Percentiles rank a stretch among this genome's conserved stretches.
Conservation (phyloP, 2,113 vertebrate species). For the Columba livia region DNA sequence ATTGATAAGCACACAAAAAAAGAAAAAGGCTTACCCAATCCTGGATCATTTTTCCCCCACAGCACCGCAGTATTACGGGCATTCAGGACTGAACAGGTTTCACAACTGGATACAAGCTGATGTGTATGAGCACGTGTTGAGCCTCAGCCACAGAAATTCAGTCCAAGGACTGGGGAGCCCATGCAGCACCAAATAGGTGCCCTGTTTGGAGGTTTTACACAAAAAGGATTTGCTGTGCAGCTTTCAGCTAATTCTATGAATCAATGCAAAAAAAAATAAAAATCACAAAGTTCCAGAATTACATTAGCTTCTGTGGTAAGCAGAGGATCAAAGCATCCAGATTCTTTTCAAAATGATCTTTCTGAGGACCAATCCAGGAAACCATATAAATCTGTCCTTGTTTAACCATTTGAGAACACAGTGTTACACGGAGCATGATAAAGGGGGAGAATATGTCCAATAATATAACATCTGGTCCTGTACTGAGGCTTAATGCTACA, state of each 20-base stretch:
- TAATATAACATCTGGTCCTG: constrained; percentile 1
- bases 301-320: neutral
- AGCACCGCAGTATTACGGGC: neutral
- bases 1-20: constrained; percentile 3
- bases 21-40: neutral
- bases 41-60: neutral
- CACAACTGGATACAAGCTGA: neutral
- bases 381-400: neutral
- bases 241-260: neutral
- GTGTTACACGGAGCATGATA: neutral
- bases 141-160: neutral
- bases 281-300: neutral
- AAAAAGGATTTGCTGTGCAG: neutral
- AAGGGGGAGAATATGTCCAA: neutral
- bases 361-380: neutral
- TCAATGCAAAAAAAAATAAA: neutral
- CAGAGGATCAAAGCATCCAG: neutral
- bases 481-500: neutral
- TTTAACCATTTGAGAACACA: constrained; percentile 3
- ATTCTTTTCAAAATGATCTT: neutral
- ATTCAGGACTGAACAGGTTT: neutral
- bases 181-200: neutral
- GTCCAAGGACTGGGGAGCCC: neutral
- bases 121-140: neutral
- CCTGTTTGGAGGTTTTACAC: neutral